phyloP scores from a whole-genome alignment of 1,140 invertebrate genomes.

The Aphaenogaster rudis region DNA sequence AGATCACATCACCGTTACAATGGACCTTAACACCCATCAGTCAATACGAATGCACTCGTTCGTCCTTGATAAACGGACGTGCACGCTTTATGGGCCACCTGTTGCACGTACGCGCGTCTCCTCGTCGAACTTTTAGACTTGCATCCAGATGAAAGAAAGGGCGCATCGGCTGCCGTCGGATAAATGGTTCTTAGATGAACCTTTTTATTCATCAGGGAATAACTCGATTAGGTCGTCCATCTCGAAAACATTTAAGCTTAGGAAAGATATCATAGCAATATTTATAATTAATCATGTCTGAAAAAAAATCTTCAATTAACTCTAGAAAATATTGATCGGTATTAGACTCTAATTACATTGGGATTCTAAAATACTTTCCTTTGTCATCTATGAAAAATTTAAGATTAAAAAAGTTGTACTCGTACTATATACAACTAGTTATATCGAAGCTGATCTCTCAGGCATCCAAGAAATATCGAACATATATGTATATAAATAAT shows the following conservation, averaged over 20 bases:
- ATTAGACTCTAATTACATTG: background rate
- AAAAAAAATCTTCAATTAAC: background rate
- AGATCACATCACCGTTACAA: constrained; percentile 71
- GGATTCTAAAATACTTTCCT: background rate
- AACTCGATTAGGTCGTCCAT: constrained; percentile 48
- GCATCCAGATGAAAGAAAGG: constrained; percentile 75
- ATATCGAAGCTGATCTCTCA: background rate
- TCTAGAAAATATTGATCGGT: background rate
- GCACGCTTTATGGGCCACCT: constrained; percentile 83
- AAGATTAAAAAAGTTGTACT: background rate
- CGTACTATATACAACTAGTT: background rate
- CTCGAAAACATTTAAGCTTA: constrained; percentile 12
- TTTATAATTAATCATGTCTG: background rate
- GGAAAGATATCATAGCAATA: background rate
- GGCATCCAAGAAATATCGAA: background rate
- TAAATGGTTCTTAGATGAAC: constrained; percentile 61
- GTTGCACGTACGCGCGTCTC: constrained; percentile 81
- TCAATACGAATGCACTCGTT: constrained; percentile 84
- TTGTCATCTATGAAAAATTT: background rate
- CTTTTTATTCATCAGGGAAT: constrained; percentile 64
- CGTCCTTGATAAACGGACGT: constrained; percentile 84
- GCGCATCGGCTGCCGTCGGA: constrained; percentile 31
- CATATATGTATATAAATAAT: background rate
- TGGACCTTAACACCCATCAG: constrained; percentile 81
- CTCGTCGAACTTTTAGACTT: constrained; percentile 81